Evolutionary conservation across 2,113 vertebrate genomes (phyloP).

Genomic region (Dromaius novaehollandiae): DNA sequence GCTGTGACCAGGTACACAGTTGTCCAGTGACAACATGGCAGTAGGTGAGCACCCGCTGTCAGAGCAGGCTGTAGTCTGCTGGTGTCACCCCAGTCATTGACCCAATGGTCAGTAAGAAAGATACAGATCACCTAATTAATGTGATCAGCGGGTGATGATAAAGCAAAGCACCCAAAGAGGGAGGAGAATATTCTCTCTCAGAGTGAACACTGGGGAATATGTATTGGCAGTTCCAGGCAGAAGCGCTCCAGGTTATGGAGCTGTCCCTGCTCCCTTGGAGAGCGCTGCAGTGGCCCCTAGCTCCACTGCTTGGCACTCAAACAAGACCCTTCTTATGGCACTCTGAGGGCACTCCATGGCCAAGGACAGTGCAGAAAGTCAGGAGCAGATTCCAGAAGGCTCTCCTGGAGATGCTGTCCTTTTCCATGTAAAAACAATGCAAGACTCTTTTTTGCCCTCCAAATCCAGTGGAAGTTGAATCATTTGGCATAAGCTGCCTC

Average conservation of each 20-base stretch:
- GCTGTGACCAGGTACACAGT: accelerated
- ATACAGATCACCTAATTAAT: not conserved
- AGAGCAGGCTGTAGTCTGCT: not conserved
- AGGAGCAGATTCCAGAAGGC: not conserved
- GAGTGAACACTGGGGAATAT: too few relatives aligned
- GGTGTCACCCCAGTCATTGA: not conserved
- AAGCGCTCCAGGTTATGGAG: too few relatives aligned
- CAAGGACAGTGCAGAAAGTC: not conserved
- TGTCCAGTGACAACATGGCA: not conserved
- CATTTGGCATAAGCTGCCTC: not conserved
- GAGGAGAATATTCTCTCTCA: too few relatives aligned
- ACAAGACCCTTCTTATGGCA: too few relatives aligned
- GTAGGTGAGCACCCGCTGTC: not conserved
- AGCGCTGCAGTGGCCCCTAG: too few relatives aligned
- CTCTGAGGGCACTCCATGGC: not conserved
- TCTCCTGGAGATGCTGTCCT: too few relatives aligned
- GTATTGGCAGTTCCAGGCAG: too few relatives aligned
- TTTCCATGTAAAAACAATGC: too few relatives aligned
- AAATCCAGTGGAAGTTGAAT: not conserved
- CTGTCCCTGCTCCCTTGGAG: too few relatives aligned
- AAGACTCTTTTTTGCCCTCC: not conserved
- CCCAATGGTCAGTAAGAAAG: not conserved
- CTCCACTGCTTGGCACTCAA: too few relatives aligned
- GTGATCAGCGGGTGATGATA: not conserved
- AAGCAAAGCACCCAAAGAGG: too few relatives aligned